A percentile compares a stretch with the other conserved stretches of the same genome.
Conservation (phyloP, 2,888 invertebrate species). For the Tuberolachnus salignus region DNA sequence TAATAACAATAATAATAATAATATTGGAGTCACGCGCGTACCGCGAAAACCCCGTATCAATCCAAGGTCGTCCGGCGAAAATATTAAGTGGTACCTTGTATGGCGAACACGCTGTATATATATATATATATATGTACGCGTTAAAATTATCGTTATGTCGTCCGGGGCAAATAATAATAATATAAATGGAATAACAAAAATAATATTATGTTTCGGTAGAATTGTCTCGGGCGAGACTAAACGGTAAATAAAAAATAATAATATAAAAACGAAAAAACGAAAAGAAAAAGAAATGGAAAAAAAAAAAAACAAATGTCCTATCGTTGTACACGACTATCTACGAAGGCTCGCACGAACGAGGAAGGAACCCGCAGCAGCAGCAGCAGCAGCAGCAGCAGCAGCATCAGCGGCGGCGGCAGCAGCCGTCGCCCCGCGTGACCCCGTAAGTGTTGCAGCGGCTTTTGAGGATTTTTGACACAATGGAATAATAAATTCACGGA, state of each 20-base stretch:
- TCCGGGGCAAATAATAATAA: background rate
- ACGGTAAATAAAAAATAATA: no score
- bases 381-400: constrained; percentile 18
- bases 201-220: constrained; percentile 34
- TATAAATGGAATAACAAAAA: no score
- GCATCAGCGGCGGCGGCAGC: background rate
- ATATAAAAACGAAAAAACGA: no score
- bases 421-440: constrained; percentile 21
- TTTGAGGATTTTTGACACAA: constrained; percentile 56
- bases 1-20: no score
- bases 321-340: constrained; percentile 7
- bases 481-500: constrained; percentile 57
- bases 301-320: background rate
- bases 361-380: constrained; percentile 9
- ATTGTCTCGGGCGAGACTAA: constrained; percentile 8
- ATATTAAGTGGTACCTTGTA: no score
- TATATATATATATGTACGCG: no score
- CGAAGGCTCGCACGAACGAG: constrained; percentile 30
- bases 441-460: constrained; percentile 36
- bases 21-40: no score
- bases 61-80: no score
- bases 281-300: no score
- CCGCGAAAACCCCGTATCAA: no score
- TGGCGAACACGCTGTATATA: no score
- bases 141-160: no score